Evolutionary conservation across 1,140 invertebrate genomes (phyloP), one percentile per base, ranked within the genome.

Genomic region (Coelopa frigida): DNA sequence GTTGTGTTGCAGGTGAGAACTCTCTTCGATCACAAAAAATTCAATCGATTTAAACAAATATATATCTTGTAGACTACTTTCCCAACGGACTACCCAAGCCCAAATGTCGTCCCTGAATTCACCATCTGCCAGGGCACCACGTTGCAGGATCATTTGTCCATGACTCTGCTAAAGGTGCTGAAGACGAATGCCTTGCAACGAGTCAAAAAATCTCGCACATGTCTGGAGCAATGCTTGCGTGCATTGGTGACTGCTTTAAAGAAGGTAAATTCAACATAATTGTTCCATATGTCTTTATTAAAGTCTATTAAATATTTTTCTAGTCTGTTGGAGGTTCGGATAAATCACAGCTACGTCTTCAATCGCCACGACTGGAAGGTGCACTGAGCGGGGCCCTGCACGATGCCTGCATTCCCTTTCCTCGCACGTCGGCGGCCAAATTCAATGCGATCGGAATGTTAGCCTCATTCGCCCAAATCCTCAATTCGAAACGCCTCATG

Each of bases 351-450:
- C 27, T 70, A 7, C 50, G 62, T 10, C 40, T 70, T 17, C 68
- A 70, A 48, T 68, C 68, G 12, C 70, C 65, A 0, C 33, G 63
- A 15, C 24, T 71, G 20, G 59, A 66, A 29, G 67, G 67, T 2
- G 66, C 63, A 0, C 59, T 58, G 1, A 75, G 74, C 51, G 63
- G 68, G 21, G 72, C 73, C 8, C 68, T 74, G 39, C 81, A 84
- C 46, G 85, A 88, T 61, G 78, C 84, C n/a, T 89, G 84, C 55
- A 88, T 97, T 51, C 93, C 93, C 1, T 97, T 94, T 73, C 93
- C 93, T 1, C 75, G 90, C 44, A 96, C 92, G 1, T 94, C 89
- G 11, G 92, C 92, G 4, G 92, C 89, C 1, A 85, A 86, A 61
- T 98, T 96, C 75, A 94, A 88, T 71, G 84, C 84, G 29, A 86